Conservation (phyloP, 1,140 invertebrate genomes). For the Pseudomyrmex dendroicus region DNA sequence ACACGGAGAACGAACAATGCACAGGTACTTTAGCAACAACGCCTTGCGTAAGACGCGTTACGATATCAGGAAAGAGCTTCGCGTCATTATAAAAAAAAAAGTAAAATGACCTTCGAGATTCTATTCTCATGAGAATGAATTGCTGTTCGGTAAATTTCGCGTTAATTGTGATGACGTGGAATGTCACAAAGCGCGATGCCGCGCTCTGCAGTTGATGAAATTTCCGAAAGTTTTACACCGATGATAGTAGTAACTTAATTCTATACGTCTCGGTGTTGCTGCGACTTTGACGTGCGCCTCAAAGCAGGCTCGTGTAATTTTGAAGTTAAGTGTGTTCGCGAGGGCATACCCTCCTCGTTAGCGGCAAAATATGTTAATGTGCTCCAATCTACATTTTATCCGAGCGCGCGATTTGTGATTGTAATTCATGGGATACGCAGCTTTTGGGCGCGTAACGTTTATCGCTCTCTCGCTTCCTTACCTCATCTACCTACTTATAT, state of each 20-base stretch:
- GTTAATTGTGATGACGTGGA: not conserved
- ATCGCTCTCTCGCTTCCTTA: constrained; percentile 16
- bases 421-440: constrained; percentile 64
- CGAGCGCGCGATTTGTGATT: constrained; percentile 69
- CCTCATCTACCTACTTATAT: not conserved
- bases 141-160: not conserved
- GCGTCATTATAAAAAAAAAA: not conserved
- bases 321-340: constrained; percentile 37
- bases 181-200: no score
- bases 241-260: constrained; percentile 2
- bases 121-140: not conserved
- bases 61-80: not conserved
- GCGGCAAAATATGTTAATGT: constrained; percentile 68
- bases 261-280: not conserved
- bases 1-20: constrained; percentile 15
- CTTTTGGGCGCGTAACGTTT: constrained; percentile 34
- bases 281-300: constrained; percentile 38
- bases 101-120: not conserved
- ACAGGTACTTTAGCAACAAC: constrained; percentile 21
- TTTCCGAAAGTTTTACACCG: constrained; percentile 12
- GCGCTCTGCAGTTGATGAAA: not conserved
- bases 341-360: constrained; percentile 22
- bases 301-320: constrained; percentile 46
- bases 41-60: not conserved
- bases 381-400: constrained; percentile 74